Percentiles rank a stretch among this genome's conserved stretches.
Evolutionary conservation across 2,888 invertebrate species (phyloP).

Genomic region (Pammene aurita): DNA sequence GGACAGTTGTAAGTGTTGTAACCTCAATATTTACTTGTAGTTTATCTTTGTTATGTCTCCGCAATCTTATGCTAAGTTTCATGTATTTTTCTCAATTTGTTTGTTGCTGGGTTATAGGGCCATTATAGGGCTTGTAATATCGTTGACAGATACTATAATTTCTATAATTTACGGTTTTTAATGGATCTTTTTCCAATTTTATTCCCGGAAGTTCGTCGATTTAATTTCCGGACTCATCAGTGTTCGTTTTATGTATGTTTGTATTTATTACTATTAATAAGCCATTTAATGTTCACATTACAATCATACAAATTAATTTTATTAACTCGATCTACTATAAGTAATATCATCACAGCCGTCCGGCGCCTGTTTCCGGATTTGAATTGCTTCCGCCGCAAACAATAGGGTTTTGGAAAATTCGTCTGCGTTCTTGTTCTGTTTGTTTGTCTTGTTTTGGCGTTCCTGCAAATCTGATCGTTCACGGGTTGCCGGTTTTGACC

Average conservation of each 20-base stretch:
- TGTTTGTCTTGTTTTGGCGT: constrained; percentile 38
- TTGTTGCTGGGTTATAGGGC: too few relatives aligned
- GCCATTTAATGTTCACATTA: constrained; percentile 12
- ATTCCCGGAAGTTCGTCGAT: neutral
- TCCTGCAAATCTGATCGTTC: constrained; percentile 40
- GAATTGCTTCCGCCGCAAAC: constrained; percentile 66
- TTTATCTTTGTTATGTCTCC: neutral
- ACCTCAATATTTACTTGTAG: neutral
- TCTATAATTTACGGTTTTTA: too few relatives aligned
- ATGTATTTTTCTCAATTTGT: neutral
- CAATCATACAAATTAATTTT: constrained; percentile 3
- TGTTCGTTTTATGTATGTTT: constrained; percentile 13
- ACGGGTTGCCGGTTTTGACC: constrained; percentile 31
- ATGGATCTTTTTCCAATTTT: neutral
- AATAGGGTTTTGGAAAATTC: constrained; percentile 48
- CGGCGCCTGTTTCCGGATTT: constrained; percentile 64
- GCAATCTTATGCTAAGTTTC: neutral
- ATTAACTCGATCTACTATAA: constrained; percentile 41
- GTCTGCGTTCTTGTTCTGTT: constrained; percentile 43
- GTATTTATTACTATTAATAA: constrained; percentile 10
- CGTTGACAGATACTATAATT: too few relatives aligned
- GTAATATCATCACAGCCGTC: constrained; percentile 61
- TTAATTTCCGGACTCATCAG: neutral
- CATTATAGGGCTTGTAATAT: too few relatives aligned
- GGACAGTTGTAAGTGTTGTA: constrained; percentile 3